phyloP scores from a whole-genome alignment of 2,888 invertebrate genomes.

The Didymodactylos carnosus region DNA sequence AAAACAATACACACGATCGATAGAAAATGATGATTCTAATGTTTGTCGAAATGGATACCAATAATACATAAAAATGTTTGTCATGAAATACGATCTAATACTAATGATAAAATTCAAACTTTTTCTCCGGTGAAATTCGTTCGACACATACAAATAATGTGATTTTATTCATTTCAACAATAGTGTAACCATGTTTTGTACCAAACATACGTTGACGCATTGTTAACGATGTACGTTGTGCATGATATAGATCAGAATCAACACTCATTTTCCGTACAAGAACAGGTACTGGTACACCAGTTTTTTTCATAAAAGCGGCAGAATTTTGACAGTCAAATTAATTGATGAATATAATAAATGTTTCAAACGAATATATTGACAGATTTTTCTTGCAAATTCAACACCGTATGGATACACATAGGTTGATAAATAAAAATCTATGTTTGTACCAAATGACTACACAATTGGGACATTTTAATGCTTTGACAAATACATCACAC shows the following conservation, averaged over 20 bases:
- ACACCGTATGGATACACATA: background rate
- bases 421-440: slow-evolving; percentile 5
- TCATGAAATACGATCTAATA: slow-evolving; percentile 1
- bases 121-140: slow-evolving; percentile 10
- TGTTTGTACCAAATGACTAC: slow-evolving; percentile 6
- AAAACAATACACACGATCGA: background rate
- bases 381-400: background rate
- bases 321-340: slow-evolving; percentile 9
- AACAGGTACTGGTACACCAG: background rate
- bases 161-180: background rate
- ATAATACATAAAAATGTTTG: slow-evolving; percentile 7
- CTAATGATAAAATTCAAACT: slow-evolving; percentile 4
- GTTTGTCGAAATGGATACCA: background rate
- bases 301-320: background rate
- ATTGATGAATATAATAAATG: background rate
- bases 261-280: slow-evolving; percentile 12
- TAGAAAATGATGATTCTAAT: slow-evolving; percentile 1
- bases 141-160: slow-evolving; percentile 1
- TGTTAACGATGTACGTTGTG: background rate
- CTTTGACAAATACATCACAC: background rate
- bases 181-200: background rate
- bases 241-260: slow-evolving; percentile 3
- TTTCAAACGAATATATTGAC: background rate
- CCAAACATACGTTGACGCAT: slow-evolving; percentile 6
- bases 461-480: slow-evolving; percentile 6